Base-by-base conservation (phyloP, 1,140 invertebrate species). In the Tetragonula clypearis region DNA sequence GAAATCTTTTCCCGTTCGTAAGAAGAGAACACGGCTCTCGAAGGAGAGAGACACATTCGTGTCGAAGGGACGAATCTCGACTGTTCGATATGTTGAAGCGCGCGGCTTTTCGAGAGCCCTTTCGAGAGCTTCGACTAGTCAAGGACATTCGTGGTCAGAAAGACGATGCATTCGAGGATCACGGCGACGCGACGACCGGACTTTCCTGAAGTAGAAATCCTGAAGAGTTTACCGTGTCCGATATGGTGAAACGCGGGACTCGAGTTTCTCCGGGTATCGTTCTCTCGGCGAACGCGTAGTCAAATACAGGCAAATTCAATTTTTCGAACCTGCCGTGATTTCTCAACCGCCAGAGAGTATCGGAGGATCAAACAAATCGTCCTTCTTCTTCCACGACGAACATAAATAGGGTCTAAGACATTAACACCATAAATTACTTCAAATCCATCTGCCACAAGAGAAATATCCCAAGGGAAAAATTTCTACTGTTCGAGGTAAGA, bases 1-100 rank as follows among this genome's bases (percentile, higher is more conserved):
- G 68, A 41, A 69, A 23, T 72, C 41, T 2, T 72, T 49, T 2
- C 23, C 12, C 8, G 30, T 68, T 35, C 41, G 19, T 9, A 71
- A 15, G 21, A 21, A 8, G 17, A 19, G n/a, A 68, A 12, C 6
- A 49, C 11, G 9, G 35, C 17, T 19, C 3, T 19, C 3, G 41
- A 53, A 8, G 11, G 12, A 23, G 49, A 15, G 65, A 68, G 23
- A 68, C 30, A 55, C 30, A 30, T 30, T 35, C 1, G 77, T n/a
- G 3, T 68, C 26, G 12, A 23, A 30, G 23, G 6, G 53, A 17
- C 6, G 23, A 62, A 53, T 14, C 41, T 30, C 23, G 11, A 21
- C 23, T 49, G 79, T 82, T 85, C 79, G 58, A 85, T 85, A 66
- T 65, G 30, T 75, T 58, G 58, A 85, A 58, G 68, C 80, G 84